These are phyloP conservation scores for Gobio gobio DNA, from an alignment of 2,113 vertebrate species.

Conservation along the genomic window DNA sequence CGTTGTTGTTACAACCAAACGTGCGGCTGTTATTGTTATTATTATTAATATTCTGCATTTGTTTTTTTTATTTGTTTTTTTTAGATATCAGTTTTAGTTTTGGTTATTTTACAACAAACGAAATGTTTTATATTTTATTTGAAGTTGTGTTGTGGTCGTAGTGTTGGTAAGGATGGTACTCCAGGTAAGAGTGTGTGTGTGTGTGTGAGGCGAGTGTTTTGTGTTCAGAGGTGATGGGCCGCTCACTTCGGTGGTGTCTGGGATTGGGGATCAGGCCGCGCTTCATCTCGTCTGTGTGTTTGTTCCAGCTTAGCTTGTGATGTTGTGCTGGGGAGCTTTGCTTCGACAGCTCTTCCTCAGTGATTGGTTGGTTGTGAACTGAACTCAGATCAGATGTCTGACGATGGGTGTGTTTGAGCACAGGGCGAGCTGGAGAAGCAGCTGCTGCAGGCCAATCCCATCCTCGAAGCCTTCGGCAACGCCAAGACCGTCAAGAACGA, in stretches of 20 bases:
- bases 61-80: too few relatives aligned
- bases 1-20: not conserved
- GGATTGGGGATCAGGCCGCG: not conserved
- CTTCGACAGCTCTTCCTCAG: not conserved
- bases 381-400: not conserved
- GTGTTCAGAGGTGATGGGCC: conserved; percentile 5
- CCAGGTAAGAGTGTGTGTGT: not conserved
- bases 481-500: conserved; percentile 99
- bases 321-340: not conserved
- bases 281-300: not conserved
- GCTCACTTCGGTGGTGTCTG: not conserved
- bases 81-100: too few relatives aligned
- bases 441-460: conserved; percentile 97
- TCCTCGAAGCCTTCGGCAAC: conserved; percentile 97
- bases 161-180: not conserved
- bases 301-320: not conserved
- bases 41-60: too few relatives aligned
- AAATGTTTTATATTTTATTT: too few relatives aligned
- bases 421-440: conserved; percentile 99
- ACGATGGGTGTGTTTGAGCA: conserved; percentile 40
- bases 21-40: too few relatives aligned
- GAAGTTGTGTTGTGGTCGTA: too few relatives aligned
- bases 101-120: too few relatives aligned
- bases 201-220: not conserved
- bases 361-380: not conserved